Evolutionary conservation across 92 coral and sea anemone genomes (phyloP).

Genomic region (Pocillopora grandis): DNA sequence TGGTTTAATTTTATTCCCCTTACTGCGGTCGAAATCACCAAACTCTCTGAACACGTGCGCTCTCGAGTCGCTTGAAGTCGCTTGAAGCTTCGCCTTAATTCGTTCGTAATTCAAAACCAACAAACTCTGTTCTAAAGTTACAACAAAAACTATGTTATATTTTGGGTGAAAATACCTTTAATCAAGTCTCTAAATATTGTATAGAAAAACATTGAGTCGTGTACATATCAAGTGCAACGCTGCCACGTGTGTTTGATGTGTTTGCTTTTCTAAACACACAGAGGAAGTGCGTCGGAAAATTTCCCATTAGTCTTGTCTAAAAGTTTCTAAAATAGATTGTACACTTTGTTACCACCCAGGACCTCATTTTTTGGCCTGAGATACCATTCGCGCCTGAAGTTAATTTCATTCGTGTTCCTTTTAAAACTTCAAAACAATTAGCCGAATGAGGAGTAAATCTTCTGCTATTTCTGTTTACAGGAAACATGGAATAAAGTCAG

Average conservation of each 20-base stretch:
- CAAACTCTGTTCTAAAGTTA: too few relatives aligned
- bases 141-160: not conserved
- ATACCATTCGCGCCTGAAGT: too few relatives aligned
- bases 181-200: not conserved
- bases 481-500: not conserved
- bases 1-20: not conserved
- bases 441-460: too few relatives aligned
- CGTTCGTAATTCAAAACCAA: not conserved
- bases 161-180: not conserved
- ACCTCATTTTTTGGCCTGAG: too few relatives aligned
- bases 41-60: not conserved
- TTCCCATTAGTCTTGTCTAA: not conserved
- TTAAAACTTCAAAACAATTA: too few relatives aligned
- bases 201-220: not conserved
- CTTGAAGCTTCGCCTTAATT: not conserved
- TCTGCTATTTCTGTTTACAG: not conserved
- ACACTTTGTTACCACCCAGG: too few relatives aligned
- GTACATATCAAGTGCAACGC: not conserved
- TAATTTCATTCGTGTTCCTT: too few relatives aligned
- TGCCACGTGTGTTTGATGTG: not conserved
- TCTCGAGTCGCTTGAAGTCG: not conserved
- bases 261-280: not conserved
- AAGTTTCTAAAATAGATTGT: not conserved
- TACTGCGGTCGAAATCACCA: too few relatives aligned
- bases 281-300: not conserved